These are phyloP conservation scores for Spicauda simplicius DNA, from an alignment of 2,888 invertebrate species.

Conservation along the genomic window DNA sequence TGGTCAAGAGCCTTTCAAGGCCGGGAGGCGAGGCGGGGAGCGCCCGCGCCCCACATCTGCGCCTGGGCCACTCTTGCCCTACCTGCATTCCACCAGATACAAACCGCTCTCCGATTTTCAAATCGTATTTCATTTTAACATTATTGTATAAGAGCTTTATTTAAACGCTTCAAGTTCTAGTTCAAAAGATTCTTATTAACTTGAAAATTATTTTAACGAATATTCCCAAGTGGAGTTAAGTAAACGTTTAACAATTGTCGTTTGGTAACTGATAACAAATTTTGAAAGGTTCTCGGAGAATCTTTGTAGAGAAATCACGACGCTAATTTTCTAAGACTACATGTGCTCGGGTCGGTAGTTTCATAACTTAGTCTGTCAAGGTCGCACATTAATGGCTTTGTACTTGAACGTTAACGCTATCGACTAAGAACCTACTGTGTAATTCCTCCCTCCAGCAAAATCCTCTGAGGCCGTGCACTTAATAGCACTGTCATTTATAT, in stretches of 20 bases:
- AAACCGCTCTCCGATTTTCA: conserved; percentile 48
- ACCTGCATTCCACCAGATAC: conserved; percentile 69
- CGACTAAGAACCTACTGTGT: conserved; percentile 50
- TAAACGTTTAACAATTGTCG: background rate
- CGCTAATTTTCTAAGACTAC: conserved; percentile 68
- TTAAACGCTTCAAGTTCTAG: conserved; percentile 9
- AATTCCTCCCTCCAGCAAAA: conserved; percentile 47
- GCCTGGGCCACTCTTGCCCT: conserved; percentile 67
- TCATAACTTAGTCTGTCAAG: conserved; percentile 74
- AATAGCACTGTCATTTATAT: conserved; percentile 49
- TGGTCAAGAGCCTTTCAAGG: conserved; percentile 86
- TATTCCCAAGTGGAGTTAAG: background rate
- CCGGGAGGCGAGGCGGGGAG: conserved; percentile 81
- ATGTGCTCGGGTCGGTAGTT: conserved; percentile 66
- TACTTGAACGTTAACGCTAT: conserved; percentile 64
- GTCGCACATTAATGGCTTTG: conserved; percentile 71
- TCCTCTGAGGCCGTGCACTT: conserved; percentile 47
- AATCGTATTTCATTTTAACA: background rate
- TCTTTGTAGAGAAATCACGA: conserved; percentile 64
- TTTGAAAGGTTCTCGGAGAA: conserved; percentile 45
- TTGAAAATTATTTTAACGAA: background rate
- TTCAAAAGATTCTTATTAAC: background rate
- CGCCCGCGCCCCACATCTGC: conserved; percentile 74
- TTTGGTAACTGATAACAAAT: conserved; percentile 41
- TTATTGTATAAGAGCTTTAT: background rate